phyloP scores from a whole-genome alignment of 2,113 vertebrate species.

The Pipa parva region DNA sequence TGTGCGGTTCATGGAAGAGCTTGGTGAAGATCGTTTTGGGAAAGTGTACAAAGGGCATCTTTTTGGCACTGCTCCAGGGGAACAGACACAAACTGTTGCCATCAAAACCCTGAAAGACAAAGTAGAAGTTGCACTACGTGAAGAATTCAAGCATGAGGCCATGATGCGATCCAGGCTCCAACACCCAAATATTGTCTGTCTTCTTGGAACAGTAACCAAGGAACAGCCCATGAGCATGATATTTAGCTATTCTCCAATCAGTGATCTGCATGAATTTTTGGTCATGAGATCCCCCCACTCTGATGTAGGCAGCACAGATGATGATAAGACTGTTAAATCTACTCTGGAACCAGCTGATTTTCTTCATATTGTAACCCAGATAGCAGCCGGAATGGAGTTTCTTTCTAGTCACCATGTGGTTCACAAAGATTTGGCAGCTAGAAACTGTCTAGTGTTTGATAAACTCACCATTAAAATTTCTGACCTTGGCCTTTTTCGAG shows the following conservation, averaged over 20 bases:
- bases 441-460: slow-evolving; percentile 90
- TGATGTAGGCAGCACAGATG: slow-evolving; percentile 88
- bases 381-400: slow-evolving; percentile 95
- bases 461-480: slow-evolving; percentile 89
- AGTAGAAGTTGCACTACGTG: slow-evolving; percentile 77
- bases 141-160: slow-evolving; percentile 91
- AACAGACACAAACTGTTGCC: slow-evolving; percentile 86
- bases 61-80: slow-evolving; percentile 78
- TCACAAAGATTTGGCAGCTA: slow-evolving; percentile 91
- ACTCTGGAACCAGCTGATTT: slow-evolving; percentile 90
- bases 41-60: slow-evolving; percentile 95
- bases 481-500: slow-evolving; percentile 87
- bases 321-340: slow-evolving; percentile 86
- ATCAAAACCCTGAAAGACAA: slow-evolving; percentile 95
- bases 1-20: slow-evolving; percentile 90
- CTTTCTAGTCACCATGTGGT: slow-evolving; percentile 86
- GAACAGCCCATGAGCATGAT: slow-evolving; percentile 92
- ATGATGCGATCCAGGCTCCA: slow-evolving; percentile 79
- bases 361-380: slow-evolving; percentile 84
- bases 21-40: slow-evolving; percentile 92
- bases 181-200: slow-evolving; percentile 85
- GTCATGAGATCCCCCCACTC: slow-evolving; percentile 93
- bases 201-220: slow-evolving; percentile 85
- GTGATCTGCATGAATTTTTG: slow-evolving; percentile 91
- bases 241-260: slow-evolving; percentile 82